Conservation (phyloP, 2,113 vertebrate genomes). For the Bos indicus region DNA sequence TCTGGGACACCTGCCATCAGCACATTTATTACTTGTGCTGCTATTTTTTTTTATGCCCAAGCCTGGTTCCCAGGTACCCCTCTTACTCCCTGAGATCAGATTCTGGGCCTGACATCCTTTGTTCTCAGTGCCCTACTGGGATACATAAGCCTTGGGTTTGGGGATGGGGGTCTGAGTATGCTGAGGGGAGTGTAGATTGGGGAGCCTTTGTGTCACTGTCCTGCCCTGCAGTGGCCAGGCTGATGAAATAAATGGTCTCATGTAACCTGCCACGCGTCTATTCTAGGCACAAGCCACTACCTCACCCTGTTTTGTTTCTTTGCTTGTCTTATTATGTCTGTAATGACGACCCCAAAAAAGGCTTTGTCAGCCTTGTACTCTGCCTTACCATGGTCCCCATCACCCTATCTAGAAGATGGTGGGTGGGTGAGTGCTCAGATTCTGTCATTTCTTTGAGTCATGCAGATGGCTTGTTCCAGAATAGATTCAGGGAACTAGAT, state of each 20-base stretch:
- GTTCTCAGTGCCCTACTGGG: not conserved
- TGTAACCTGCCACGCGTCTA: not conserved
- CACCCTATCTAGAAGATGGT: not conserved
- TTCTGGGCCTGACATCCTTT: not conserved
- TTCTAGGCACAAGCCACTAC: not conserved
- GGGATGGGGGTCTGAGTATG: not conserved
- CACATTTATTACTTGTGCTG: not conserved
- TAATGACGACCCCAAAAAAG: not conserved
- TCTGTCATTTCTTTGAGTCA: not conserved
- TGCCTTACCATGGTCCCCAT: accelerated
- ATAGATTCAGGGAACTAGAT: not conserved
- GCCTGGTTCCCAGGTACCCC: not conserved
- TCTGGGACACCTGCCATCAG: not conserved
- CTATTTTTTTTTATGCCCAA: not conserved
- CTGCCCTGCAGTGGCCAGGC: not conserved
- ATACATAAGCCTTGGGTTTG: not conserved
- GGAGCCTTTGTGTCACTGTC: not conserved
- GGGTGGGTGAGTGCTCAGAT: not conserved
- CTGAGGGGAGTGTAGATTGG: not conserved
- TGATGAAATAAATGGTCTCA: not conserved
- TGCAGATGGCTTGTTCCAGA: not conserved
- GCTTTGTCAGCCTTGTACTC: accelerated
- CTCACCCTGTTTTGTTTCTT: not conserved
- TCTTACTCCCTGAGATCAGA: not conserved
- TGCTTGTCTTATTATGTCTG: not conserved